Percentiles rank a stretch among this genome's conserved stretches.
Conservation (phyloP, 2,113 vertebrate genomes). For the Lucifuga dentata region DNA sequence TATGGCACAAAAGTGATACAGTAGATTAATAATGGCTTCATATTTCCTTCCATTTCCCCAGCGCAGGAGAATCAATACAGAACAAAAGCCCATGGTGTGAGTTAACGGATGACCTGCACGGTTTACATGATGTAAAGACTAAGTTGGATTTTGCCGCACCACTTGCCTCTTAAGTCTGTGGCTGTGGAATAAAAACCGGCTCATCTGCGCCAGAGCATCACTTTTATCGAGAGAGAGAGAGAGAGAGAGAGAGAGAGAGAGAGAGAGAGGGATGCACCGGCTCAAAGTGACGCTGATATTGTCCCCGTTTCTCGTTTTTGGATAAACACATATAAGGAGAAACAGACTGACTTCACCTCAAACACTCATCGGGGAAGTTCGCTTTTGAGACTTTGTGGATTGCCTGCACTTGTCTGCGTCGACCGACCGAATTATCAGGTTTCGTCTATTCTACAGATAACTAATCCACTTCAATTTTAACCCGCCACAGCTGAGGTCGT, state of each 20-base stretch:
- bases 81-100: slow-evolving; percentile 16
- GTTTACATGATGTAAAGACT: slow-evolving; percentile 31
- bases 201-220: slow-evolving; percentile 54
- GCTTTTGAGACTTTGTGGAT: slow-evolving; percentile 35
- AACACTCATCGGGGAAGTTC: slow-evolving; percentile 27
- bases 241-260: slow-evolving; percentile 35
- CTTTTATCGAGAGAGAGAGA: slow-evolving; percentile 22
- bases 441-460: not conserved
- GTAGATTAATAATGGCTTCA: slow-evolving; percentile 60
- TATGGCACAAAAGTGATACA: slow-evolving; percentile 47
- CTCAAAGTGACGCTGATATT: slow-evolving; percentile 44
- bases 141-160: slow-evolving; percentile 35
- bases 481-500: slow-evolving; percentile 35
- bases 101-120: slow-evolving; percentile 14
- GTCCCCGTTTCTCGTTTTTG: slow-evolving; percentile 7
- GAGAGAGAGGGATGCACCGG: slow-evolving; percentile 39
- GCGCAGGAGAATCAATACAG: slow-evolving; percentile 52
- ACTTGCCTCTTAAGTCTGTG: slow-evolving; percentile 19
- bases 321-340: slow-evolving; percentile 10
- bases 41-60: slow-evolving; percentile 56
- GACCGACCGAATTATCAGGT: slow-evolving; percentile 2
- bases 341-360: slow-evolving; percentile 10
- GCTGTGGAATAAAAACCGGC: slow-evolving; percentile 17
- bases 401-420: slow-evolving; percentile 10
- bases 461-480: slow-evolving; percentile 13